Evolutionary conservation across 2,113 vertebrate species (phyloP).

Genomic region (Cettia cetti): DNA sequence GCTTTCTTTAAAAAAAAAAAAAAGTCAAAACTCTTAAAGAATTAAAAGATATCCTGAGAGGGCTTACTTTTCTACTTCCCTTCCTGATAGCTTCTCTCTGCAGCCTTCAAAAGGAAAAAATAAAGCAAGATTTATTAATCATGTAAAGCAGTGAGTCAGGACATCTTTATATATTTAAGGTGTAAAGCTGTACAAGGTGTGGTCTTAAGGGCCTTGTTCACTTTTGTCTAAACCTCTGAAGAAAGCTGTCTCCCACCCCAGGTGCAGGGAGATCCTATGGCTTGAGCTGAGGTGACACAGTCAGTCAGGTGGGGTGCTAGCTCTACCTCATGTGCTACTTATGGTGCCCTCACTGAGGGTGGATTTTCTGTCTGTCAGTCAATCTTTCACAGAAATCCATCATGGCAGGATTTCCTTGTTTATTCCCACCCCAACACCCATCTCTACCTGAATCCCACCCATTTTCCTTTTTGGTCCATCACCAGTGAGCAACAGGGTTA

Average conservation of each 20-base stretch:
- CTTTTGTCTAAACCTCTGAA: background rate
- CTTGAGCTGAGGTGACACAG: background rate
- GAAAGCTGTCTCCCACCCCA: background rate
- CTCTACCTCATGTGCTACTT: rapidly evolving
- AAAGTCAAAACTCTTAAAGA: background rate
- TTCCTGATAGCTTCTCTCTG: background rate
- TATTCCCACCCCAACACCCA: background rate
- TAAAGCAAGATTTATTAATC: background rate
- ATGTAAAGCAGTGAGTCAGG: background rate
- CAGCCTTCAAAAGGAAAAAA: background rate
- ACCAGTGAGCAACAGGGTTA: background rate
- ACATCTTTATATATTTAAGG: background rate
- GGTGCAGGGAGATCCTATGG: background rate
- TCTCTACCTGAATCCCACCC: background rate
- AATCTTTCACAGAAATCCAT: background rate
- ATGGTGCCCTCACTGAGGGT: background rate
- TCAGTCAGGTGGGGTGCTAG: background rate
- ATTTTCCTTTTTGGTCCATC: background rate
- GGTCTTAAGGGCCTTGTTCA: no score
- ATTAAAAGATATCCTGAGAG: background rate
- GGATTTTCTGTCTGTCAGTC: background rate
- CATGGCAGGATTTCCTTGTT: background rate
- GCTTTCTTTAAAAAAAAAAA: background rate
- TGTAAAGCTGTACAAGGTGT: background rate
- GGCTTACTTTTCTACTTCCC: background rate